Evolutionary conservation across 2,113 vertebrate genomes (phyloP).

Genomic region (Chiloscyllium plagiosum): DNA sequence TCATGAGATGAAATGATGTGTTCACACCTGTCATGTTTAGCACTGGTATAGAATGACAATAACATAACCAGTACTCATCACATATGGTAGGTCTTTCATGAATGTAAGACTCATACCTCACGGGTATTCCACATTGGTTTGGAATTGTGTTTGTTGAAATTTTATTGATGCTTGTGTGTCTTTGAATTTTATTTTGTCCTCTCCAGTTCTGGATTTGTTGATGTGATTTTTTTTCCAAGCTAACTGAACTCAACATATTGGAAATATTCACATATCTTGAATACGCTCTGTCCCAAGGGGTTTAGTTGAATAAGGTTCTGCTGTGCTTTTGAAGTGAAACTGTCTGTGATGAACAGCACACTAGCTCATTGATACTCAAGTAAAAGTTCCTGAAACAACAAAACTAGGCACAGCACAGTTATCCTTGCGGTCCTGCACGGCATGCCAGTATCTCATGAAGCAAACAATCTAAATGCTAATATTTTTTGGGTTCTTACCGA

Average conservation of each 20-base stretch:
- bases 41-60: background rate
- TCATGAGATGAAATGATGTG: background rate
- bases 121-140: background rate
- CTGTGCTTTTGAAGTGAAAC: slow-evolving; percentile 30
- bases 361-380: slow-evolving; percentile 25
- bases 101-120: background rate
- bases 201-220: background rate
- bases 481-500: slow-evolving; percentile 5
- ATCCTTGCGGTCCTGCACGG: background rate
- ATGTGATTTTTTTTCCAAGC: background rate
- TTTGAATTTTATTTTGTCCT: slow-evolving; percentile 31
- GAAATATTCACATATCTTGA: slow-evolving; percentile 25
- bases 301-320: slow-evolving; percentile 2
- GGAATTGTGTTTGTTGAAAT: slow-evolving; percentile 19
- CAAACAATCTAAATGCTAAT: slow-evolving; percentile 36
- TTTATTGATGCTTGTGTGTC: background rate
- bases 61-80: background rate
- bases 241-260: background rate
- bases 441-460: background rate
- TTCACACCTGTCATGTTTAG: background rate
- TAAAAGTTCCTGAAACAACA: slow-evolving; percentile 22
- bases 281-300: slow-evolving; percentile 12
- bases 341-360: background rate
- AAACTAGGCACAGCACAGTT: background rate
- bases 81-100: background rate